These are phyloP conservation scores for Salticus scenicus DNA, from an alignment of 2,888 invertebrate genomes.

Conservation along the genomic window DNA sequence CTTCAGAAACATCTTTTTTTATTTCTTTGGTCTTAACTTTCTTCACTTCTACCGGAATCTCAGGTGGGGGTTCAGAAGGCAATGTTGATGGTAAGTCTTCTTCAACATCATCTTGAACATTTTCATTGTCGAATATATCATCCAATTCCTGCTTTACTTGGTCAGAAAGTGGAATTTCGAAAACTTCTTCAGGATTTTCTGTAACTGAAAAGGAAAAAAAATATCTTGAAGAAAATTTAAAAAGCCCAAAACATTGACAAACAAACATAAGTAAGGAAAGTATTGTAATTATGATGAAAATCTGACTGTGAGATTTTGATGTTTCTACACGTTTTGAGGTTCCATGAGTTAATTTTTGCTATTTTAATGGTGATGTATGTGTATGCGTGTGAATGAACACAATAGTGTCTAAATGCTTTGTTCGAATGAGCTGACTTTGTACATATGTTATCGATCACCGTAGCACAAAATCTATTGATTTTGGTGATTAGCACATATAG, in stretches of 20 bases:
- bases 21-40: neutral
- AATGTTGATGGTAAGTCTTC: constrained; percentile 6
- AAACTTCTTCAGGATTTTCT: constrained; percentile 28
- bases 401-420: too few species aligned
- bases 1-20: neutral
- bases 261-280: too few species aligned
- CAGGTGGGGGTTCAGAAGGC: neutral
- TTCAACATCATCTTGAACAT: neutral
- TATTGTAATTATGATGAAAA: too few species aligned
- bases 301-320: too few species aligned
- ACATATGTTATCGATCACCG: too few species aligned
- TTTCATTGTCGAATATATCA: constrained; percentile 34
- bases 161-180: constrained; percentile 45
- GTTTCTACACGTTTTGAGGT: too few species aligned
- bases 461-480: too few species aligned
- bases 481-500: too few species aligned
- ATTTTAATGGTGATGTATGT: too few species aligned
- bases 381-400: too few species aligned
- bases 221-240: neutral
- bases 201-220: neutral
- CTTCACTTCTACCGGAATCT: neutral
- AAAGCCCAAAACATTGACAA: neutral
- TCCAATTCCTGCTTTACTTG: constrained; percentile 50
- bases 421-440: too few species aligned
- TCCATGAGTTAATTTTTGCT: too few species aligned